Conservation (phyloP, 2,797 vertebrate species). For the Siniperca obscura region DNA sequence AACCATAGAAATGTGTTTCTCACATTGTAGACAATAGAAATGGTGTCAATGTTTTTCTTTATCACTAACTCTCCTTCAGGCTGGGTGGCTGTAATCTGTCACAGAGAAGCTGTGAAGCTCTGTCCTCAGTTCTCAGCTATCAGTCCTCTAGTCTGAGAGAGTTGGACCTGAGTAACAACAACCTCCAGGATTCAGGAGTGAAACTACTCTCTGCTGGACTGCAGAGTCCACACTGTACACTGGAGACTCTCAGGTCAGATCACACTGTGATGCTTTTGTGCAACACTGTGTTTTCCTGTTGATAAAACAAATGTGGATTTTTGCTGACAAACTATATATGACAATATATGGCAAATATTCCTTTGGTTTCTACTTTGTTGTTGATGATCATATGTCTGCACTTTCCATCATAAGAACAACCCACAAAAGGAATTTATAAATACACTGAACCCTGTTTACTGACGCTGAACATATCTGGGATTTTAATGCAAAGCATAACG, state of each 20-base stretch:
- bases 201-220: not conserved
- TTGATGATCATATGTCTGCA: too few species aligned
- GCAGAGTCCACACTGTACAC: not conserved
- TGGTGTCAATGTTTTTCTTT: not conserved
- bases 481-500: too few species aligned
- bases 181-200: slow-evolving; percentile 5
- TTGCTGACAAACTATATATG: too few species aligned
- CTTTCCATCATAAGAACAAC: too few species aligned
- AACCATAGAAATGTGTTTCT: not conserved
- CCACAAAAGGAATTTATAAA: too few species aligned
- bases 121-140: slow-evolving; percentile 2
- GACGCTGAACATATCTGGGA: too few species aligned
- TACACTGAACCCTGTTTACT: too few species aligned
- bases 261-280: not conserved
- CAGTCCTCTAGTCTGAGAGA: not conserved
- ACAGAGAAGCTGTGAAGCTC: slow-evolving; percentile 7
- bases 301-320: too few species aligned
- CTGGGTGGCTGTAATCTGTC: slow-evolving; percentile 21
- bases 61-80: not conserved
- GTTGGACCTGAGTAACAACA: not conserved
- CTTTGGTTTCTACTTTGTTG: too few species aligned
- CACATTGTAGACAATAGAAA: too few species aligned
- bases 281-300: not conserved
- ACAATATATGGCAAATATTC: too few species aligned
- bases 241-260: slow-evolving; percentile 21